Evolutionary conservation across 2,113 vertebrate genomes (phyloP).

Genomic region (Axis porcinus): DNA sequence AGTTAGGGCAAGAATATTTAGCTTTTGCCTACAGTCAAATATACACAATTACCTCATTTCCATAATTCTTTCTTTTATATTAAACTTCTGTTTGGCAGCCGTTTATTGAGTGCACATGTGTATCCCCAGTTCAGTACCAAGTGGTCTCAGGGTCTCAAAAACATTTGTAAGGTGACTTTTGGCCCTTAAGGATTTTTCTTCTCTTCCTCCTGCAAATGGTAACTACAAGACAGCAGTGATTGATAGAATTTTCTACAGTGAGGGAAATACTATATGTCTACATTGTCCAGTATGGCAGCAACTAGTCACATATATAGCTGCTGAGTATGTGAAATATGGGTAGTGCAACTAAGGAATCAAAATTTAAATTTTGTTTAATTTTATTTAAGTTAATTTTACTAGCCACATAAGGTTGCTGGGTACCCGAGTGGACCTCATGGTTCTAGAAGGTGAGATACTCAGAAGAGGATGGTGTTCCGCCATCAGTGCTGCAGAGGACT

Average conservation of each 20-base stretch:
- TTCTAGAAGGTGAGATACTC: neutral
- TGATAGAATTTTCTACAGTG: neutral
- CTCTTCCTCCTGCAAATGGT: neutral
- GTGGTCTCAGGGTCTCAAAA: neutral
- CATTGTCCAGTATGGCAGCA: too few relatives aligned
- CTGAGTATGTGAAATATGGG: neutral
- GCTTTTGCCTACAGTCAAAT: neutral
- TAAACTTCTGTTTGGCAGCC: neutral
- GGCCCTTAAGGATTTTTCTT: neutral
- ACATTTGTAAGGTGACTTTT: neutral
- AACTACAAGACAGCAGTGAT: neutral
- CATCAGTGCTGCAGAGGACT: accelerated
- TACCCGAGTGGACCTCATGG: neutral
- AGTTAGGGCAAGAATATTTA: neutral
- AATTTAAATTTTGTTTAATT: neutral
- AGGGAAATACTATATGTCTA: neutral
- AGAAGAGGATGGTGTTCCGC: neutral
- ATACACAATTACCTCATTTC: neutral
- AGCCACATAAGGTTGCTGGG: neutral
- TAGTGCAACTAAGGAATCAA: neutral
- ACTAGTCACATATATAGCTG: neutral
- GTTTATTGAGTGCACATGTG: neutral
- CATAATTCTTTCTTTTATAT: neutral
- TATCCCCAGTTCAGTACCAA: neutral
- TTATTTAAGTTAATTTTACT: neutral